A percentile compares a stretch with the other conserved stretches of the same genome.
phyloP scores from a whole-genome alignment of 2,888 invertebrate species.

The Tetrapedia diversipes region DNA sequence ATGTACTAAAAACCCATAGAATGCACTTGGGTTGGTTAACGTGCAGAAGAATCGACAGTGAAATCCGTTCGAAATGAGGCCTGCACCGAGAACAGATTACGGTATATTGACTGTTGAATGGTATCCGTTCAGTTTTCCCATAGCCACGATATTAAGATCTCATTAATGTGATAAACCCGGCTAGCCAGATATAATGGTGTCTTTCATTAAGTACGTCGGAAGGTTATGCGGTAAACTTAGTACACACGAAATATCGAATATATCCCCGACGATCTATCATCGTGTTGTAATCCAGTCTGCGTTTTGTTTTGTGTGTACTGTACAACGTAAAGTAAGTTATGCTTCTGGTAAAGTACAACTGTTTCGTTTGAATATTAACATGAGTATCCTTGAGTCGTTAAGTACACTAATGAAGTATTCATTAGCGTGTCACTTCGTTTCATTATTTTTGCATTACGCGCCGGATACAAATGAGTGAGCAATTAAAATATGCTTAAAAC shows the following conservation, averaged over 20 bases:
- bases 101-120: conserved; percentile 64
- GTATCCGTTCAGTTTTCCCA: conserved; percentile 69
- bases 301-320: conserved; percentile 9
- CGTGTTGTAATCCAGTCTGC: neutral
- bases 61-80: conserved; percentile 45
- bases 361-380: neutral
- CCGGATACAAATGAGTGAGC: neutral
- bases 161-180: conserved; percentile 68
- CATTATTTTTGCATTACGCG: neutral
- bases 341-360: neutral
- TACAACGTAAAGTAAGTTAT: conserved; percentile 4
- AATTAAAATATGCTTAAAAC: too few relatives aligned
- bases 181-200: conserved; percentile 63
- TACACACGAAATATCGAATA: conserved; percentile 45
- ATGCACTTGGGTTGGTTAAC: neutral
- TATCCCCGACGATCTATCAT: neutral
- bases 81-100: conserved; percentile 45
- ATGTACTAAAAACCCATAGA: neutral
- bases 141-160: conserved; percentile 67
- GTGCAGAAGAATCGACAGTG: conserved; percentile 38
- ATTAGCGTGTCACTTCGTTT: neutral
- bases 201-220: conserved; percentile 67
- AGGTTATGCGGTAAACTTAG: conserved; percentile 46
- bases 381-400: neutral
- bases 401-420: neutral